A percentile compares a stretch with the other conserved stretches of the same genome.
Conservation (phyloP, 2,888 invertebrate genomes). For the Serrognathus titanus region DNA sequence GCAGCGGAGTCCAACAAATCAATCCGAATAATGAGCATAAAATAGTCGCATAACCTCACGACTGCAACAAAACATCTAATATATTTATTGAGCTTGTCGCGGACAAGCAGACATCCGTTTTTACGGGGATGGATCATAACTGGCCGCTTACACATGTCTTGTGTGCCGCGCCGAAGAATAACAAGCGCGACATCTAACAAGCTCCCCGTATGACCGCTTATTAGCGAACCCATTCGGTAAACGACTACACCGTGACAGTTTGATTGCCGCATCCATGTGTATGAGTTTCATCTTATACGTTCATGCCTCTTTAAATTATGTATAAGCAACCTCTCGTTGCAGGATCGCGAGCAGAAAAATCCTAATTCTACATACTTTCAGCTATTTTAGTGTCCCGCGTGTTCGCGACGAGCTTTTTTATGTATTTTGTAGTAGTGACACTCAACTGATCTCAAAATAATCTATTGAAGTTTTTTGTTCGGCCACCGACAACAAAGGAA, state of each 20-base stretch:
- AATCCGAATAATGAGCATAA: constrained; percentile 28
- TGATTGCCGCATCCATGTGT: constrained; percentile 37
- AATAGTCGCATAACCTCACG: constrained; percentile 22
- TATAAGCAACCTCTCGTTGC: constrained; percentile 9
- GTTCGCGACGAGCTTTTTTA: too few relatives aligned
- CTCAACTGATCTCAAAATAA: constrained; percentile 8
- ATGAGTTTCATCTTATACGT: constrained; percentile 23
- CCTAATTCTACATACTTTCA: constrained; percentile 14
- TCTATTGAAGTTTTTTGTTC: constrained; percentile 18
- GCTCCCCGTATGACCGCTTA: constrained; percentile 32
- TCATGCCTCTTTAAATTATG: constrained; percentile 15
- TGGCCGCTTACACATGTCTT: constrained; percentile 18
- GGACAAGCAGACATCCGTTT: constrained; percentile 31
- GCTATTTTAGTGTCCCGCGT: neutral
- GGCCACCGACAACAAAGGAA: constrained; percentile 17
- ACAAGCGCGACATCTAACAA: constrained; percentile 32
- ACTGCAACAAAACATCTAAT: constrained; percentile 35
- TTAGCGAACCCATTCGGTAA: constrained; percentile 34
- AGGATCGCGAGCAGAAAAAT: constrained; percentile 11
- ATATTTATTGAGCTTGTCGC: constrained; percentile 38
- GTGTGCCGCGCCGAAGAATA: constrained; percentile 34
- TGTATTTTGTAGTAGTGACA: too few relatives aligned
- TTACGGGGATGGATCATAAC: constrained; percentile 34
- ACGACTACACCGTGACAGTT: constrained; percentile 35
- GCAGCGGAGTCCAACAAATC: constrained; percentile 22